These are phyloP conservation scores for Rhodinocichla rosea DNA, from an alignment of 2,113 vertebrate species.

Conservation along the genomic window DNA sequence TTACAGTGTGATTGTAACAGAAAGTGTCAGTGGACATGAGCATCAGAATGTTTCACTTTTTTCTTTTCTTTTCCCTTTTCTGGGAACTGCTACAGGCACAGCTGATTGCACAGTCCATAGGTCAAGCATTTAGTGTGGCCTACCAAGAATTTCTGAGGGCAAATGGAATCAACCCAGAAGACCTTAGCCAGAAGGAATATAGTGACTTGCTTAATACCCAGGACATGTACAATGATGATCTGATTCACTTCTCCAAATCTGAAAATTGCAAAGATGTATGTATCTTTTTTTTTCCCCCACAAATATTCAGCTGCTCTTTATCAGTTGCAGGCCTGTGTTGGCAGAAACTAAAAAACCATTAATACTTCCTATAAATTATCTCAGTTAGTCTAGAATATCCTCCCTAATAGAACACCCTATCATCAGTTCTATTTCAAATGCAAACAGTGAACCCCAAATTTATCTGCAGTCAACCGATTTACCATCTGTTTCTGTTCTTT, in stretches of 20 bases:
- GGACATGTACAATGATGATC: conserved; percentile 98
- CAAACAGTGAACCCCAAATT: not conserved
- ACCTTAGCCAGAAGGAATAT: conserved; percentile 96
- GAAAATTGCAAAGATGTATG: conserved; percentile 98
- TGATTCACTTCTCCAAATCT: conserved; percentile 97
- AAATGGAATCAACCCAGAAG: conserved; percentile 95
- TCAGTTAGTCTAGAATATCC: not conserved
- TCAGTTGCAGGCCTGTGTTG: not conserved
- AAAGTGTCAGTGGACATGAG: not conserved
- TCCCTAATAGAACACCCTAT: not conserved
- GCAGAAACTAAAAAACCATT: not conserved
- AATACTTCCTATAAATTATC: not conserved
- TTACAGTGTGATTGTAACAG: not conserved
- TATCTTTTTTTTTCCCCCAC: not conserved
- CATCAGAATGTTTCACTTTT: not conserved
- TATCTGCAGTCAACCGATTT: not conserved
- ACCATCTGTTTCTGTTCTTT: not conserved
- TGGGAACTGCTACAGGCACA: conserved; percentile 79
- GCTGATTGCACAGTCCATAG: conserved; percentile 95
- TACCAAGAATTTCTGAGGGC: conserved; percentile 96
- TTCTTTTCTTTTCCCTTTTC: not conserved
- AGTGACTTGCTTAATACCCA: conserved; percentile 95
- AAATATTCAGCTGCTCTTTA: not conserved
- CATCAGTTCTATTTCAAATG: not conserved
- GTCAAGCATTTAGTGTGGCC: conserved; percentile 95